Conservation (phyloP, 1,140 invertebrate species). For the Antheraea mylitta region DNA sequence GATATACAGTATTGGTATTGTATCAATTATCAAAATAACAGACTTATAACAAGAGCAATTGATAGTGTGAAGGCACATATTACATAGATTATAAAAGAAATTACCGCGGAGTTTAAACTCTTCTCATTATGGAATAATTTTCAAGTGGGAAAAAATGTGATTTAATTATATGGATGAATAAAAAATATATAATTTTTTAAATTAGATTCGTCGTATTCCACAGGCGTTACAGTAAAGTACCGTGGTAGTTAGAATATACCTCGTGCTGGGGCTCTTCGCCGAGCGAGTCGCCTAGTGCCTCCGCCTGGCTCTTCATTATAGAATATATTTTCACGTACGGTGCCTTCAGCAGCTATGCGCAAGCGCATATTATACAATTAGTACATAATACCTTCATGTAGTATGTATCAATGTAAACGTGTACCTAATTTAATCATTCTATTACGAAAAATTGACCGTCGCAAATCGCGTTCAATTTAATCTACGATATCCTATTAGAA, state of each 20-base stretch:
- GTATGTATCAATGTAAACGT: constrained; percentile 5
- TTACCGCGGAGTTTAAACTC: too few relatives aligned
- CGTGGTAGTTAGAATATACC: constrained; percentile 37
- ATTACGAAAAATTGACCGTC: background rate
- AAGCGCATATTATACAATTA: constrained; percentile 31
- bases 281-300: constrained; percentile 86
- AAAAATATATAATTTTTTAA: background rate
- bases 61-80: too few relatives aligned
- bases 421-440: background rate
- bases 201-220: constrained; percentile 22
- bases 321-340: constrained; percentile 97
- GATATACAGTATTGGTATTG: too few relatives aligned
- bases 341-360: constrained; percentile 93
- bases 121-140: too few relatives aligned
- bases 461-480: background rate
- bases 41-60: too few relatives aligned
- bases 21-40: too few relatives aligned
- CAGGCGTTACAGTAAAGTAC: constrained; percentile 6
- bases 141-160: too few relatives aligned
- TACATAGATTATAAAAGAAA: too few relatives aligned
- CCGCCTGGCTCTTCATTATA: constrained; percentile 94
- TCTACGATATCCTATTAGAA: background rate
- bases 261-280: constrained; percentile 78
- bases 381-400: constrained; percentile 9
- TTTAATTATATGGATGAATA: too few relatives aligned